These are phyloP conservation scores for Zeuzera pyrina DNA, from an alignment of 2,888 invertebrate genomes.

Conservation along the genomic window DNA sequence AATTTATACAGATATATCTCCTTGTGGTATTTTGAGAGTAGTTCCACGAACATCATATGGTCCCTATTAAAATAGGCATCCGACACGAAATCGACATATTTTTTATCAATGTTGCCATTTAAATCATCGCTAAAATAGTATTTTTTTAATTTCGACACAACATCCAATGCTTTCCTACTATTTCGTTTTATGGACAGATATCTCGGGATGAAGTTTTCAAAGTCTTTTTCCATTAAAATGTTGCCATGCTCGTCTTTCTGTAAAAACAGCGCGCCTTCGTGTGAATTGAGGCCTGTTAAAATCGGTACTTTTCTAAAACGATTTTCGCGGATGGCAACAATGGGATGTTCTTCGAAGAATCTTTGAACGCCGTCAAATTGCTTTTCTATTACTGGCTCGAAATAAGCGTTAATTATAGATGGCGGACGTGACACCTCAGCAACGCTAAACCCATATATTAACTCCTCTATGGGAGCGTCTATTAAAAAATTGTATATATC, in stretches of 20 bases:
- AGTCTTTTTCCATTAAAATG: constrained; percentile 32
- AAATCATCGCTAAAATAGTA: constrained; percentile 37
- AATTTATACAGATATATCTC: constrained; percentile 39
- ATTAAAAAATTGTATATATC: constrained; percentile 34
- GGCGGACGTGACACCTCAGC: constrained; percentile 32
- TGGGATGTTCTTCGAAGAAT: constrained; percentile 39
- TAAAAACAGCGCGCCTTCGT: constrained; percentile 46
- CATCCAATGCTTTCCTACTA: constrained; percentile 18
- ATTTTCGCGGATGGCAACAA: constrained; percentile 26
- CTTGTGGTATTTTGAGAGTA: constrained; percentile 23
- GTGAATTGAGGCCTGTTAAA: constrained; percentile 31
- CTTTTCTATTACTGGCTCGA: constrained; percentile 45
- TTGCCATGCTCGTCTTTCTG: constrained; percentile 28
- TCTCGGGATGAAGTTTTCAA: constrained; percentile 37
- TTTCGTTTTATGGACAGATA: constrained; percentile 24
- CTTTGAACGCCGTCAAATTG: constrained; percentile 35
- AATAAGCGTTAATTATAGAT: constrained; percentile 28
- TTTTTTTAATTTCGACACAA: constrained; percentile 24
- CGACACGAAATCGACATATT: constrained; percentile 36
- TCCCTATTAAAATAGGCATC: constrained; percentile 43
- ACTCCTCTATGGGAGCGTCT: constrained; percentile 33
- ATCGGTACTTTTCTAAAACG: constrained; percentile 37
- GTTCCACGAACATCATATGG: constrained; percentile 30
- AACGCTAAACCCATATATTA: constrained; percentile 31
- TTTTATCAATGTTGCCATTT: constrained; percentile 18